Base-by-base conservation (phyloP, 2,113 vertebrate genomes). In the Tamias sibiricus region DNA sequence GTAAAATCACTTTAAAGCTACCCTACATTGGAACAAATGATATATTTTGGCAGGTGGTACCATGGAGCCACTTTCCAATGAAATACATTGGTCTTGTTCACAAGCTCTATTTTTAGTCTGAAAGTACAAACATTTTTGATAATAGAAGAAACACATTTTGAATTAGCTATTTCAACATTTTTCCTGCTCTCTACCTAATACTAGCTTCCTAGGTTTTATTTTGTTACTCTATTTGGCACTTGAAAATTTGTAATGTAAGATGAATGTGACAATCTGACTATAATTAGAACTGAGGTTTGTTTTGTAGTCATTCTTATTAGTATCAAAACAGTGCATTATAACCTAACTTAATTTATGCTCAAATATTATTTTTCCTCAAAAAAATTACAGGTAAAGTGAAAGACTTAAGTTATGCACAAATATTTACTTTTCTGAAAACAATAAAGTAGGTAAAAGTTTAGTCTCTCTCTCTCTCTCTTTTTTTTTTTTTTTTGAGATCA, bases 11-110 rank as follows among this genome's bases (percentile, higher is more conserved):
- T 96, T 96, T 85, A 81, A 97, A 96, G 71, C 0, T 3, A 77
- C 76, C 92, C 19, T 92, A 75, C 8, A 74, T n/a, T 93, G 86
- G 71, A 97, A 83, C 8, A 97, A 98, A 90, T 94, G 54, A 96
- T 97, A 28, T 30, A n/a, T 95, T 96, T 96, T 97, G 94, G 93
- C 93, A 97, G 95, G 13, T 97, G 92, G 90, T 97, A 97, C 89
- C 92, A 83, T 0, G 83, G 82, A 71, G 42, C 32, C 37, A 82
- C 92, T 95, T 94, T 44, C 94, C n/a, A 89, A 88, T 44, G 66
- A 92, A 10, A 71, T 40, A 76, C 90, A 82, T 80, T 94, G 88
- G 24, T 95, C 87, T 81, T 92, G 74, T 64, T 68, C 93, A n/a
- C 26, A 80, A 52, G 44, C 49, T 98, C 8, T 66, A 40, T 96